phyloP scores from a whole-genome alignment of 1,140 invertebrate species.

The Choristoneura fumiferana region DNA sequence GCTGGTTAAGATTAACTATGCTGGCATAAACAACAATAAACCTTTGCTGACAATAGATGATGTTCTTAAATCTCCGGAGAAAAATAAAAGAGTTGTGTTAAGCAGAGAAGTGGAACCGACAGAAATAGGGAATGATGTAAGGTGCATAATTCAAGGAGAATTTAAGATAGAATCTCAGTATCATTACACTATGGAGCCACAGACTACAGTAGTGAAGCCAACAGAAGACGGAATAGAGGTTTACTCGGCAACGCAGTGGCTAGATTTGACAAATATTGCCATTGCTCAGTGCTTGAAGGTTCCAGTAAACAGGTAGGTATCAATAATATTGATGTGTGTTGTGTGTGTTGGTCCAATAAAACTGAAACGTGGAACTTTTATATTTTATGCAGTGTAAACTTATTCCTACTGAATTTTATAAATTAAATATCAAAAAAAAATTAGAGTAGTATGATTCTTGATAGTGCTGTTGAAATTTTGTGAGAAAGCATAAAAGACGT shows the following conservation, averaged over 20 bases:
- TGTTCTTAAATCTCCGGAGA: constrained; percentile 30
- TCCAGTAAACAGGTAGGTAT: constrained; percentile 50
- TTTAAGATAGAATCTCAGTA: constrained; percentile 39
- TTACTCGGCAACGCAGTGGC: constrained; percentile 80
- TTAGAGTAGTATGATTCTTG: no score
- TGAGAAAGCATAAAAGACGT: no score
- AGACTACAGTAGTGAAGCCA: constrained; percentile 79
- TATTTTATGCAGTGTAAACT: no score
- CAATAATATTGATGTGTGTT: constrained; percentile 79
- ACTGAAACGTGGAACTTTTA: no score
- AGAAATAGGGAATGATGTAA: constrained; percentile 34
- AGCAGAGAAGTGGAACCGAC: constrained; percentile 25
- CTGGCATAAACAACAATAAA: constrained; percentile 28
- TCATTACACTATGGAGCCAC: constrained; percentile 72
- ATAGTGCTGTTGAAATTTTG: no score
- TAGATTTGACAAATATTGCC: constrained; percentile 41
- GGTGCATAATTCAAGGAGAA: constrained; percentile 33
- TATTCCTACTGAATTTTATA: no score
- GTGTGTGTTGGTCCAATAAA: constrained; percentile 31
- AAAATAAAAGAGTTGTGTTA: constrained; percentile 26
- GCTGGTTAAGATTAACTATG: constrained; percentile 64
- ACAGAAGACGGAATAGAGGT: constrained; percentile 82
- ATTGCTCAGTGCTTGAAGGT: constrained; percentile 1
- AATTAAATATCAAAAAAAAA: no score
- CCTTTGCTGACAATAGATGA: constrained; percentile 32